These are phyloP conservation scores for Troglohyphantes excavatus DNA, from an alignment of 2,888 invertebrate species.

Conservation along the genomic window DNA sequence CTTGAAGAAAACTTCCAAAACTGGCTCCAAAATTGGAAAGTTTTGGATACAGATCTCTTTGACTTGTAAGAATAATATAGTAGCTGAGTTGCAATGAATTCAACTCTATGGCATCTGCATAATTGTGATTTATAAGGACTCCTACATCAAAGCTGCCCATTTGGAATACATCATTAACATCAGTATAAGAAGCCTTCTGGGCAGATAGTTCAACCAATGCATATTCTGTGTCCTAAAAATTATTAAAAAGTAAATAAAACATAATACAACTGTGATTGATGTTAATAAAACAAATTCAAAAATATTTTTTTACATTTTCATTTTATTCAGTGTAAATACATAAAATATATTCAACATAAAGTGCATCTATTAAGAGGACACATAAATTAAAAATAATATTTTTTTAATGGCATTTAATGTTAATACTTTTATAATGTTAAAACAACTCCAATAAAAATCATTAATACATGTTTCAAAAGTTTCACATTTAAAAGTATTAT, in stretches of 20 bases:
- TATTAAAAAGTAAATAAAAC: background rate
- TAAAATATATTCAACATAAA: no score
- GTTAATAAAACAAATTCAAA: background rate
- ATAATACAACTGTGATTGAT: background rate
- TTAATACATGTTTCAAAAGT: no score
- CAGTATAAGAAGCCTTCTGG: conserved; percentile 85
- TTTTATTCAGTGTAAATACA: no score
- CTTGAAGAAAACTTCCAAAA: conserved; percentile 77
- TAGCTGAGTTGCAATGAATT: conserved; percentile 85
- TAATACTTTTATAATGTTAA: no score
- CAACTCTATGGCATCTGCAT: conserved; percentile 50
- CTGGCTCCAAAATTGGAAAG: conserved; percentile 81
- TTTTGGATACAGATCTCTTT: conserved; percentile 84
- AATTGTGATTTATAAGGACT: conserved; percentile 86
- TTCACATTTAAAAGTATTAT: no score
- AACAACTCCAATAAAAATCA: no score
- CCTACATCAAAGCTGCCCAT: conserved; percentile 88
- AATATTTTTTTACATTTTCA: no score
- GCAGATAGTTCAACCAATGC: conserved; percentile 86
- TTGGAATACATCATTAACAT: conserved; percentile 86
- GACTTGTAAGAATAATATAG: conserved; percentile 86
- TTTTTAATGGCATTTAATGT: no score
- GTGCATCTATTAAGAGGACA: no score
- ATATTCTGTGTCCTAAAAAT: conserved; percentile 84
- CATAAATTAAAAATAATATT: no score